Evolutionary conservation across 2,888 invertebrate genomes (phyloP).

Genomic region (Diploptera punctata): DNA sequence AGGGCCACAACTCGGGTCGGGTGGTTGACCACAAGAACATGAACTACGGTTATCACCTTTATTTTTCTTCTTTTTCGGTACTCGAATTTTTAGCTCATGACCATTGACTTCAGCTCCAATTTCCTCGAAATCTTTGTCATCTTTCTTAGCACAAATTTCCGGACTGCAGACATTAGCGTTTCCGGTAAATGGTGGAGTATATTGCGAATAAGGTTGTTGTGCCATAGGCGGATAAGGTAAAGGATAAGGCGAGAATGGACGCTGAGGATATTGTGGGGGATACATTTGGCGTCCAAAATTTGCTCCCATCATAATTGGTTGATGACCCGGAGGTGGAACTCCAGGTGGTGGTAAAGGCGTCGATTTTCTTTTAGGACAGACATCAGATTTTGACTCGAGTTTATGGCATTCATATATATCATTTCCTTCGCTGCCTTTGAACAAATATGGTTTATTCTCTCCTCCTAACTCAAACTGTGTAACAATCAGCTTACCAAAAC

Average conservation of each 20-base stretch:
- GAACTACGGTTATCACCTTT: neutral
- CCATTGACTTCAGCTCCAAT: neutral
- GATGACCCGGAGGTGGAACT: neutral
- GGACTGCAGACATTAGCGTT: neutral
- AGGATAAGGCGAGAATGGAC: neutral
- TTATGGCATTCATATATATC: conserved; percentile 33
- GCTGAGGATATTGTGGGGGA: too few relatives aligned
- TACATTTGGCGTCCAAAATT: too few relatives aligned
- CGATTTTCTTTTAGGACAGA: neutral
- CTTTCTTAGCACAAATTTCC: neutral
- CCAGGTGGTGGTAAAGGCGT: neutral
- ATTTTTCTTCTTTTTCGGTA: conserved; percentile 4
- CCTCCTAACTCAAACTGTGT: conserved; percentile 38
- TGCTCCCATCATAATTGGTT: too few relatives aligned
- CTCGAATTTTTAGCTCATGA: neutral
- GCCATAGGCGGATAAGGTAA: neutral
- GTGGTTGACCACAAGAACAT: neutral
- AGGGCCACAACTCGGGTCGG: neutral
- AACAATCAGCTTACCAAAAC: conserved; percentile 38
- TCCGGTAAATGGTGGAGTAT: too few relatives aligned
- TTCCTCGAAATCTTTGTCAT: neutral
- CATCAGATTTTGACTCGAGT: neutral
- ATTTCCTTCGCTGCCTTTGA: conserved; percentile 27
- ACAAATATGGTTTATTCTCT: conserved; percentile 33
- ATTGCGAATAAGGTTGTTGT: too few relatives aligned